A percentile compares a stretch with the other conserved stretches of the same genome.
phyloP scores from a whole-genome alignment of 2,113 vertebrate species.

The Channa maculata region DNA sequence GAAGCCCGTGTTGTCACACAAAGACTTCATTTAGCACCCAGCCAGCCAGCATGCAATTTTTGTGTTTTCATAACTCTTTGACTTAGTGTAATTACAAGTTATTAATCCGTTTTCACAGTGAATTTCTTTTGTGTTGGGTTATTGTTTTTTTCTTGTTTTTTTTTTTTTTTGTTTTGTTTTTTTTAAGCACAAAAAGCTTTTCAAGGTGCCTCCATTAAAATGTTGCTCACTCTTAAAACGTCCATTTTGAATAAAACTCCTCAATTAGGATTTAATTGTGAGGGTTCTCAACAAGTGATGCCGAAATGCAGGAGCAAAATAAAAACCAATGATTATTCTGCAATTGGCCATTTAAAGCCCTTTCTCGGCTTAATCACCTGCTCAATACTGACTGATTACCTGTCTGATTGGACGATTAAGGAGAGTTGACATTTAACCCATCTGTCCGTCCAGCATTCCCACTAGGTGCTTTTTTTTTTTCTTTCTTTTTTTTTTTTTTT shows the following conservation, averaged over 20 bases:
- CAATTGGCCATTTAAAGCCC: not conserved
- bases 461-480: not conserved
- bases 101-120: not conserved
- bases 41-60: no score
- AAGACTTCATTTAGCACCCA: no score
- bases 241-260: slow-evolving; percentile 15
- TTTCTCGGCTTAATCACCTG: not conserved
- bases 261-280: not conserved
- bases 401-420: slow-evolving; percentile 15
- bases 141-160: no score
- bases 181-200: not conserved
- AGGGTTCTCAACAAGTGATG: no score
- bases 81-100: not conserved
- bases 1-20: no score
- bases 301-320: not conserved
- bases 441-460: not conserved
- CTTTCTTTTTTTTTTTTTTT: slow-evolving; percentile 2
- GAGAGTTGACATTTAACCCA: slow-evolving; percentile 4
- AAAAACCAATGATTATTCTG: not conserved
- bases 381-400: slow-evolving; percentile 15
- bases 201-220: not conserved
- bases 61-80: no score
- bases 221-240: slow-evolving; percentile 6
- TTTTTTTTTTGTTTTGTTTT: no score
- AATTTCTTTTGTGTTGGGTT: no score